Percentiles rank a stretch among this genome's conserved stretches.
Evolutionary conservation across 2,888 invertebrate species (phyloP).

Genomic region (Sclerodermus sp.): DNA sequence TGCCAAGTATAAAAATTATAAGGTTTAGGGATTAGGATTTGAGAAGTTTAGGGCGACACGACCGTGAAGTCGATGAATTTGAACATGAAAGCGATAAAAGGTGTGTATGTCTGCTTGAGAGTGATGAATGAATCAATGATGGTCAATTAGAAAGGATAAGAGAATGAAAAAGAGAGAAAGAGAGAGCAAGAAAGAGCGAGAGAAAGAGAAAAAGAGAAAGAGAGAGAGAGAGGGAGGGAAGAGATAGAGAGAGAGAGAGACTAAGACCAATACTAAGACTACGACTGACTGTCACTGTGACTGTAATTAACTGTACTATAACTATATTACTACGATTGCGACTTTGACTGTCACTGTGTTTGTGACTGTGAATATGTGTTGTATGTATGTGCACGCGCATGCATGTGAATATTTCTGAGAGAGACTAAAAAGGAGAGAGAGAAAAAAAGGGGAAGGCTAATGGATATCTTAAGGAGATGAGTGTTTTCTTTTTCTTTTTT

Average conservation of each 20-base stretch:
- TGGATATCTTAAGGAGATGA: slow-evolving; percentile 13
- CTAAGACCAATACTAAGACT: too few species aligned
- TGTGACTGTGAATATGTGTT: too few species aligned
- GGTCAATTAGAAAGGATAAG: too few species aligned
- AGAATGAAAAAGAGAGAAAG: slow-evolving; percentile 1
- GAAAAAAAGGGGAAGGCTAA: too few species aligned
- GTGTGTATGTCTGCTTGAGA: not conserved
- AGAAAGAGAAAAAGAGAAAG: too few species aligned
- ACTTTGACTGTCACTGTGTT: too few species aligned
- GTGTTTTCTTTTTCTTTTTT: slow-evolving; percentile 32
- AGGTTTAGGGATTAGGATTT: slow-evolving; percentile 53
- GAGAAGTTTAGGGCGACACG: slow-evolving; percentile 22
- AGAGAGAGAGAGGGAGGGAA: too few species aligned
- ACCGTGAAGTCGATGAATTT: slow-evolving; percentile 31
- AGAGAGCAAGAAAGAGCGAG: slow-evolving; percentile 2
- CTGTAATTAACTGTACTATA: too few species aligned
- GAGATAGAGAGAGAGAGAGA: slow-evolving; percentile 12
- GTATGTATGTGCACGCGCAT: too few species aligned
- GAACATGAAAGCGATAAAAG: slow-evolving; percentile 14
- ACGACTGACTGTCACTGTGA: too few species aligned
- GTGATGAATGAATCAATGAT: not conserved
- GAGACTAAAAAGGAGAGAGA: not conserved
- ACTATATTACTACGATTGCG: too few species aligned
- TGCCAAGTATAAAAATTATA: slow-evolving; percentile 62
- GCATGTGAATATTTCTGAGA: slow-evolving; percentile 13